phyloP scores from a whole-genome alignment of 2,888 invertebrate species.

The Oxycera nigricornis region DNA sequence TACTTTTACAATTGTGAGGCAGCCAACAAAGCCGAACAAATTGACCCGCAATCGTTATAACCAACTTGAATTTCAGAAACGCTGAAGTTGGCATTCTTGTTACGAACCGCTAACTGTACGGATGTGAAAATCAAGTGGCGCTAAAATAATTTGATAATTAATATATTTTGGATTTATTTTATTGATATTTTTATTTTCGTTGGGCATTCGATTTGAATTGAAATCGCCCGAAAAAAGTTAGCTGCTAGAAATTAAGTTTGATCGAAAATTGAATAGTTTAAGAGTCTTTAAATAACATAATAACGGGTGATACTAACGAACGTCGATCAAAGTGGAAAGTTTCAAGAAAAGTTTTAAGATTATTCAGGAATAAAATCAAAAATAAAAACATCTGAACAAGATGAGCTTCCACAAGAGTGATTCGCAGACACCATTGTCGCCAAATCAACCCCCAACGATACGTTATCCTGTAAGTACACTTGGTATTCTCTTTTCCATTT shows the following conservation, averaged over 20 bases:
- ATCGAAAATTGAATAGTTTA: too few relatives aligned
- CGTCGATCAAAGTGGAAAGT: not conserved
- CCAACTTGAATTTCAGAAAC: conserved; percentile 14
- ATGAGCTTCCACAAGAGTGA: conserved; percentile 62
- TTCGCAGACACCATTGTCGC: conserved; percentile 60
- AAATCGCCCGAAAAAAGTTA: too few relatives aligned
- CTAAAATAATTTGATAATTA: conserved; percentile 17
- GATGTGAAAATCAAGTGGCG: conserved; percentile 51
- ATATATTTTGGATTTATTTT: conserved; percentile 15
- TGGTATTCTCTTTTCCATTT: not conserved
- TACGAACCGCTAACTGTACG: conserved; percentile 61
- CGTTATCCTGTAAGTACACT: conserved; percentile 60
- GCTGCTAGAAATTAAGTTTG: too few relatives aligned
- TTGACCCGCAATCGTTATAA: conserved; percentile 18
- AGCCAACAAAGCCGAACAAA: conserved; percentile 44
- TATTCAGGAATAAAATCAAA: not conserved
- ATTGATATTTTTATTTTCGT: not conserved
- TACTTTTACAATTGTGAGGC: conserved; percentile 17
- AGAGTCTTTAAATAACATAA: too few relatives aligned
- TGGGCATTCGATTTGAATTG: not conserved
- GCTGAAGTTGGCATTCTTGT: conserved; percentile 61
- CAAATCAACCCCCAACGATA: conserved; percentile 55
- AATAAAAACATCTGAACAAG: too few relatives aligned
- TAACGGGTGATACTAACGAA: not conserved
- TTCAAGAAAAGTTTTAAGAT: not conserved